Percentiles rank a stretch among this genome's conserved stretches.
These are phyloP conservation scores for Pogonus chalceus DNA, from an alignment of 1,140 invertebrate genomes.

Conservation along the genomic window DNA sequence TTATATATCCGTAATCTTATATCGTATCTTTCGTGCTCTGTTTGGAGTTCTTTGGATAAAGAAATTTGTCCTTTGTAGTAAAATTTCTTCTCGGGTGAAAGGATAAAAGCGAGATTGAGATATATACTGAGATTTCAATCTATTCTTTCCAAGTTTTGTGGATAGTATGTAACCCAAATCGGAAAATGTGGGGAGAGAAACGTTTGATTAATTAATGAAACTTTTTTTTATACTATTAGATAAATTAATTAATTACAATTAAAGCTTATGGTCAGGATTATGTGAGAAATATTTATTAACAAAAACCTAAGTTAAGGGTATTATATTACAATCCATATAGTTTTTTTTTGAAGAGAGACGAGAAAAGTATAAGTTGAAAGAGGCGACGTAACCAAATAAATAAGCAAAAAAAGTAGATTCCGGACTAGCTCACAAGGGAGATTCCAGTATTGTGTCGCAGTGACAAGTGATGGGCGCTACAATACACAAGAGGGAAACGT, in stretches of 20 bases:
- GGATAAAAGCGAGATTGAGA: neutral
- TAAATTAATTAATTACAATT: too few relatives aligned
- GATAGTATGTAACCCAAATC: neutral
- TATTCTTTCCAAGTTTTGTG: neutral
- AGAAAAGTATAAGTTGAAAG: neutral
- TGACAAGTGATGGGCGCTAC: neutral
- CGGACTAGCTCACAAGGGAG: too few relatives aligned
- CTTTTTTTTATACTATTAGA: too few relatives aligned
- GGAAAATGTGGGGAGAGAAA: neutral
- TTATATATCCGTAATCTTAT: neutral
- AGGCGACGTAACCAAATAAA: neutral
- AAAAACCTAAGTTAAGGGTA: conserved; percentile 1
- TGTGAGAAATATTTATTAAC: too few relatives aligned
- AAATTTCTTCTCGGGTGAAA: neutral
- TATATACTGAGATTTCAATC: neutral
- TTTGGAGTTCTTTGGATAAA: neutral
- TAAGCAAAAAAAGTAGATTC: conserved; percentile 5
- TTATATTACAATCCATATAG: neutral
- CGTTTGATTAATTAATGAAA: too few relatives aligned
- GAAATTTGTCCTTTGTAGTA: neutral
- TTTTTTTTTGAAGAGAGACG: neutral
- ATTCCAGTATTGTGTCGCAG: neutral
- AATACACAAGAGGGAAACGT: neutral
- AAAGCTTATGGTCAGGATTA: too few relatives aligned
- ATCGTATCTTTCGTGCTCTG: neutral